Conservation (phyloP, 2,888 invertebrate species). For the Willowsia nigromaculata region DNA sequence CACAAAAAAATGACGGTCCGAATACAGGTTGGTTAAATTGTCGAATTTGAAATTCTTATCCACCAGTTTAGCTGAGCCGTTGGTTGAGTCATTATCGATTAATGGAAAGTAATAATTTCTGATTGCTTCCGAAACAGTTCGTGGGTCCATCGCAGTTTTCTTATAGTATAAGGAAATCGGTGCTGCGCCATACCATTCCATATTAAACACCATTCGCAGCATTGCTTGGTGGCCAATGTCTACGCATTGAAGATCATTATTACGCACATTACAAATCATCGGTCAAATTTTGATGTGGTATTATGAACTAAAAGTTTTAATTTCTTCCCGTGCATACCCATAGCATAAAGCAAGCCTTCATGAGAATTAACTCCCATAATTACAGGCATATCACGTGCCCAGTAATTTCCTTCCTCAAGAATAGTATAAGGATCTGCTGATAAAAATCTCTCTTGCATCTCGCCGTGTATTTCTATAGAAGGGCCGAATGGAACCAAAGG, state of each 20-base stretch:
- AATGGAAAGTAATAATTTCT: constrained; percentile 70
- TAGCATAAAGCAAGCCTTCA: constrained; percentile 75
- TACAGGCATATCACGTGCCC: constrained; percentile 71
- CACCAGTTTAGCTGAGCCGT: constrained; percentile 33
- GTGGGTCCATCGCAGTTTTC: constrained; percentile 49
- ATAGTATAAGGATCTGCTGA: constrained; percentile 66
- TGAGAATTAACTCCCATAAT: constrained; percentile 75
- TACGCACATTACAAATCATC: background rate
- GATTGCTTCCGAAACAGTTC: constrained; percentile 51
- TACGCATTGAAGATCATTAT: background rate
- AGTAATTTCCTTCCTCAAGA: constrained; percentile 71
- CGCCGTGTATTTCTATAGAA: constrained; percentile 65
- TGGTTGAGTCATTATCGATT: background rate
- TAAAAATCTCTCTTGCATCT: constrained; percentile 69
- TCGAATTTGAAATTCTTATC: constrained; percentile 65
- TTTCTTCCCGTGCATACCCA: no score
- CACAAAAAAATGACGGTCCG: constrained; percentile 76
- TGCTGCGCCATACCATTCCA: constrained; percentile 74
- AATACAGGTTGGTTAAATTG: constrained; percentile 74
- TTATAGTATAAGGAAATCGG: constrained; percentile 74
- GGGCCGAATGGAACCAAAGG: constrained; percentile 76
- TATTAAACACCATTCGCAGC: constrained; percentile 71
- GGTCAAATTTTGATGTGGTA: background rate
- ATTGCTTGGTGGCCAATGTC: constrained; percentile 71
- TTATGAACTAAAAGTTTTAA: background rate